Evolutionary conservation across 2,113 vertebrate genomes (phyloP), one percentile per base, ranked within the genome.

Genomic region (Cisticola juncidis): DNA sequence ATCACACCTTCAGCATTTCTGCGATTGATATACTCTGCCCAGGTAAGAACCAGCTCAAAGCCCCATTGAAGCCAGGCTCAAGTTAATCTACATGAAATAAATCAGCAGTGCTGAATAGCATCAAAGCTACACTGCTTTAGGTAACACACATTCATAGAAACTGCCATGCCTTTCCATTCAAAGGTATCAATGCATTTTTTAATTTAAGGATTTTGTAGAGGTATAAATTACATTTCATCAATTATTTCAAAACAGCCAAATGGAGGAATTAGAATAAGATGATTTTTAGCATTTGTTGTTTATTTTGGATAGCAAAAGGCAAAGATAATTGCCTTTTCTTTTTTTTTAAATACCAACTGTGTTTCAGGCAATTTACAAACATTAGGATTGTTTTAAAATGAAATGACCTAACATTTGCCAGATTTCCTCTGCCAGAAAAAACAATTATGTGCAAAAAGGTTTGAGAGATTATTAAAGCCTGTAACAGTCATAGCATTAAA

Each of bases 291-390:
- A 90, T 86, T 93, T 94, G 64, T 56, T 88, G 54, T 73, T 92
- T 86, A 81, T 62, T 92, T 88, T 86, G 60, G 44, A 86, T 25
- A 81, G 60, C 31, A 66, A 93, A 96, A n/a, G 28, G 14, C 84
- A 96, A 81, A 87, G 16, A 81, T 81, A 70, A 86, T 81, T 89
- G 69, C 2, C 19, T 47, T 35, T 57, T 58, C 50, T 61, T 47
- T 51, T 57, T 51, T 29, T 66, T 53, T 54, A 20, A 4, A 77
- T 60, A 79, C 17, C 58, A 87, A 77, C 74, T 77, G 36, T 77
- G 42, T 91, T 88, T 94, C 77, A 83, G 56, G 60, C 35, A 81
- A 88, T 94, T 92, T 78, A 77, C 60, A 91, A 94, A 92, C 70
- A 93, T 68, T 94, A 86, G 31, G 38, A 88, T 45, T 84, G 35